A percentile compares a stretch with the other conserved stretches of the same genome.
Conservation (phyloP, 2,888 invertebrate species). For the Anorthoa munda region DNA sequence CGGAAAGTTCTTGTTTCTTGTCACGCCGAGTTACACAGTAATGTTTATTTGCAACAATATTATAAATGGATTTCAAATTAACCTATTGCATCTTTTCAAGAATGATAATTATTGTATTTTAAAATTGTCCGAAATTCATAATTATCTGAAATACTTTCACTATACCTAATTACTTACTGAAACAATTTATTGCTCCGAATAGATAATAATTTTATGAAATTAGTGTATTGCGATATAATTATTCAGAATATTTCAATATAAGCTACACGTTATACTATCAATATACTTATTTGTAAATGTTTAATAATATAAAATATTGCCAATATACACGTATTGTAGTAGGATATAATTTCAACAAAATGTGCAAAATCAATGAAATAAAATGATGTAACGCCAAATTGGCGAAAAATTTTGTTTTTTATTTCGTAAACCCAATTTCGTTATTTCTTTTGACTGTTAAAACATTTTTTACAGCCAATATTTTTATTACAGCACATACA, state of each 20-base stretch:
- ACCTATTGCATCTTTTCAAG: conserved; percentile 26
- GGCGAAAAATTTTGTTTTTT: conserved; percentile 75
- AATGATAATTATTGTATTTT: conserved; percentile 35
- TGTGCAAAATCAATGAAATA: conserved; percentile 83
- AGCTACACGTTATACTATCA: conserved; percentile 65
- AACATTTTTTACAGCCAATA: background rate
- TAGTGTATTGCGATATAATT: conserved; percentile 59
- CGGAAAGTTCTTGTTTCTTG: conserved; percentile 47
- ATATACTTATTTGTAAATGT: conserved; percentile 75
- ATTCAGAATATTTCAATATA: conserved; percentile 67
- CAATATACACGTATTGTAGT: conserved; percentile 80
- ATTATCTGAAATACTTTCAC: conserved; percentile 49
- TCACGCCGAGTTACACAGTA: conserved; percentile 44
- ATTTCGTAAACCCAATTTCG: conserved; percentile 28
- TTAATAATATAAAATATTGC: conserved; percentile 72
- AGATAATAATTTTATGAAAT: conserved; percentile 67
- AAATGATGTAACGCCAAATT: conserved; percentile 76
- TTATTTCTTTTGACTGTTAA: background rate
- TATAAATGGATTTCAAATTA: conserved; percentile 44
- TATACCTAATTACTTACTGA: conserved; percentile 59
- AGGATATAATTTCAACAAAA: conserved; percentile 78
- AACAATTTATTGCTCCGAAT: conserved; percentile 71
- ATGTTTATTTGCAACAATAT: conserved; percentile 42
- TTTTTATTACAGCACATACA: background rate
- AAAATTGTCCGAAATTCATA: conserved; percentile 43